Evolutionary conservation across 1,140 invertebrate species (phyloP).

Genomic region (Nautilus pompilius): DNA sequence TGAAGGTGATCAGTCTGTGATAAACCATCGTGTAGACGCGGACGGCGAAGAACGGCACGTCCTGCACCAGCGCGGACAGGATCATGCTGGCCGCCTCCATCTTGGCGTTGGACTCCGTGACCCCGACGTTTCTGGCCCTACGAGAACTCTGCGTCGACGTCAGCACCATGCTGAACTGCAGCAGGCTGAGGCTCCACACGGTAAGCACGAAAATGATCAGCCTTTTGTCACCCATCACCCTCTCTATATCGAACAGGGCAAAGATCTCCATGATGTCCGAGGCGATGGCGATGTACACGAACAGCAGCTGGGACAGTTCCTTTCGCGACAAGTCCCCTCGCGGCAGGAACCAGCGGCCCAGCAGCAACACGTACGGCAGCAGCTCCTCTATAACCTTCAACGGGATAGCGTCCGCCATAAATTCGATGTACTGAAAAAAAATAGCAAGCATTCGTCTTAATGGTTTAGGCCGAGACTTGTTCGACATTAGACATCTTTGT

Average conservation of each 20-base stretch:
- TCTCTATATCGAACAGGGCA: constrained; percentile 70
- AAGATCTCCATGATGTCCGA: constrained; percentile 94
- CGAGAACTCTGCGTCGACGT: constrained; percentile 23
- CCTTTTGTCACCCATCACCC: constrained; percentile 21
- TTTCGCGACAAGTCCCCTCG: constrained; percentile 88
- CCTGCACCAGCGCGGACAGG: constrained; percentile 59
- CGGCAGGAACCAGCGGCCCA: constrained; percentile 82
- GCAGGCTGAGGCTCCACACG: constrained; percentile 72
- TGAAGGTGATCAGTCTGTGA: constrained; percentile 83
- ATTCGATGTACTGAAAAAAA: too few relatives aligned
- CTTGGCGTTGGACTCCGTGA: constrained; percentile 2
- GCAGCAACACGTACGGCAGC: constrained; percentile 80
- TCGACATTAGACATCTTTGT: too few relatives aligned
- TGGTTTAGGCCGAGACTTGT: too few relatives aligned
- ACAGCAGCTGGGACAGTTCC: constrained; percentile 84
- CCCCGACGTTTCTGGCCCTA: constrained; percentile 2
- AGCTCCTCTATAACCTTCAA: constrained; percentile 80
- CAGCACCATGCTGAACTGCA: constrained; percentile 61
- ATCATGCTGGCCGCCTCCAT: constrained; percentile 57
- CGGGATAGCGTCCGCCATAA: too few relatives aligned
- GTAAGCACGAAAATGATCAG: constrained; percentile 29
- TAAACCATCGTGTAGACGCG: constrained; percentile 75
- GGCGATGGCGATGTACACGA: constrained; percentile 74
- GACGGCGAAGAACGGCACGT: constrained; percentile 80
- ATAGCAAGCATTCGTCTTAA: too few relatives aligned